Base-by-base conservation (phyloP, 2,113 vertebrate genomes). In the Scytalopus superciliaris region DNA sequence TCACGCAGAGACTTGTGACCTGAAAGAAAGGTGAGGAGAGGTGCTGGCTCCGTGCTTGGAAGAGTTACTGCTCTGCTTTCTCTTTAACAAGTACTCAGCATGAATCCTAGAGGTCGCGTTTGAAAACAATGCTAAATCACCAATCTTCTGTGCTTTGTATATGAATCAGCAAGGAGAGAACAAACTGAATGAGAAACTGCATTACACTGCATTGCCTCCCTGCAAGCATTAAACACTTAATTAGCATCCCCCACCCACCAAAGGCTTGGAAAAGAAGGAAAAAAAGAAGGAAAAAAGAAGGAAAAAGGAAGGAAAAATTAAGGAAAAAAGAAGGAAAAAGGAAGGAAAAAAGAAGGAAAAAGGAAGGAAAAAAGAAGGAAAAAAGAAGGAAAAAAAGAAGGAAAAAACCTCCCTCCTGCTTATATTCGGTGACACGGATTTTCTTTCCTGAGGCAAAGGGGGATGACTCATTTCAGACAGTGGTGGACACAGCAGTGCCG, bases 401-500 rank as follows among this genome's bases (percentile, higher is more conserved):
- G n/a, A n/a, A n/a, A n/a, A n/a, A n/a, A 7, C 45, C 33, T 35
- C 30, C 16, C 30, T 93, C 14, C 30, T 39, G 23, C 14, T 37
- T 17, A 3, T 2, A 25, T 28, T 52, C 17, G 45, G 23, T 42
- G 49, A 87, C 59, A 63, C 2, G 19, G 45, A 72, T 47, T 5
- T 42, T 19, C 9, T 66, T 81, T 49, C 22, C 10, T 25, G 31
- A 37, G 22, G 37, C n/a, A 91, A 39, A 27, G 59, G 6, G 49
- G 4, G 27, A 42, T 19, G 24, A 44, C 9, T 22, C 2, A 8
- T 50, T 84, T 66, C 22, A 78, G 82, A 55, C 39, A 45, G 3
- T 37, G 12, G 8, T 45, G 33, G 19, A 70, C 10, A 37, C 1
- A 9, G 7, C 5, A 22, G 9, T 25, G 14, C 14, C 2, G 2